Conservation (phyloP, 2,113 vertebrate genomes). For the Myiagra hebetior region DNA sequence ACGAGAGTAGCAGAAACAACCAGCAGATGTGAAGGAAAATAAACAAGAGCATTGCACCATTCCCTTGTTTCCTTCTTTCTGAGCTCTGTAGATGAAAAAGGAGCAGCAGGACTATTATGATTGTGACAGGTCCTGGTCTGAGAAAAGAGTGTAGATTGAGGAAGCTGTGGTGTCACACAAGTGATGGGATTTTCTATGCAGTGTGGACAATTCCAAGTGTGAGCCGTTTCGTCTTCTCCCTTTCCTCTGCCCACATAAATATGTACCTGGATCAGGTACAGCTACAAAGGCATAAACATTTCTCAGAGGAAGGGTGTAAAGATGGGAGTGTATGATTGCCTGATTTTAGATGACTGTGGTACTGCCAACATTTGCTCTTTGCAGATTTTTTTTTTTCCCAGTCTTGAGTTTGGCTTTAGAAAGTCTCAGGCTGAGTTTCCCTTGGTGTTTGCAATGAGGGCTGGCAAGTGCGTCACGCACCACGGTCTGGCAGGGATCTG, state of each 20-base stretch:
- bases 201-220: background rate
- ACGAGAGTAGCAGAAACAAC: background rate
- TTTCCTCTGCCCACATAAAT: background rate
- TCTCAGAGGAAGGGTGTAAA: background rate
- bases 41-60: background rate
- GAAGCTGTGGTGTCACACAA: background rate
- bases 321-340: background rate
- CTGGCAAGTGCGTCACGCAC: fast-evolving
- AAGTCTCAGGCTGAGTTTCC: background rate
- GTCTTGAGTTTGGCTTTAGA: background rate
- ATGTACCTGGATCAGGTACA: background rate
- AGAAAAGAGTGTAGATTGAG: background rate
- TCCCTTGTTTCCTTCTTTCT: background rate
- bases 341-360: background rate
- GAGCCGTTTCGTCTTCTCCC: background rate
- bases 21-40: background rate
- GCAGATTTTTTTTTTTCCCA: background rate
- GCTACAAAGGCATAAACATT: background rate
- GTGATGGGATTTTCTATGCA: background rate
- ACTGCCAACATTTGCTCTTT: background rate
- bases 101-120: background rate
- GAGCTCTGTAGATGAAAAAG: background rate
- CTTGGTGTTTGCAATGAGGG: background rate
- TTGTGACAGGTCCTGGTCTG: background rate
- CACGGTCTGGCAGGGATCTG: background rate